phyloP scores from a whole-genome alignment of 2,113 vertebrate genomes.

The Phrynosoma blainvillii region DNA sequence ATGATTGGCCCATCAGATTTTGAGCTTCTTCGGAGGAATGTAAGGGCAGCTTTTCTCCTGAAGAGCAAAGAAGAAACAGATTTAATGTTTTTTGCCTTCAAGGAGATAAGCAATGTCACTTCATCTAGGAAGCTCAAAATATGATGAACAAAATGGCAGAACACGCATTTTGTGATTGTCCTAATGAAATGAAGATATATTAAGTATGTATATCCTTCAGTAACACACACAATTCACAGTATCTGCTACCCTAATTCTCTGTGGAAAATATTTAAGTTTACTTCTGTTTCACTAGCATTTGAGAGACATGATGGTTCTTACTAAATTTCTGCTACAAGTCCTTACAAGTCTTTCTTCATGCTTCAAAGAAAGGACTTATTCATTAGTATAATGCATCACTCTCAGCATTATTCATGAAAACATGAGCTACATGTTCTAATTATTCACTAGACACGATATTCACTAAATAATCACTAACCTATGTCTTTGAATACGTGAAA shows the following conservation, averaged over 20 bases:
- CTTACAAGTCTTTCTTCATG: fast-evolving
- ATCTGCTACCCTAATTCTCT: slow-evolving; percentile 27
- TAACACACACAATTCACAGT: slow-evolving; percentile 3
- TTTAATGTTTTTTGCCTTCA: slow-evolving; percentile 83
- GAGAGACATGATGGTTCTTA: not conserved
- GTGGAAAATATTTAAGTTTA: not conserved
- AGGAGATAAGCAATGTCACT: slow-evolving; percentile 84
- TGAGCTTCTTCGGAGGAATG: slow-evolving; percentile 90
- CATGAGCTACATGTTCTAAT: not conserved
- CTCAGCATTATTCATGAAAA: not conserved
- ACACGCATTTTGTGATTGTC: slow-evolving; percentile 45
- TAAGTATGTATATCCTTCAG: slow-evolving; percentile 20
- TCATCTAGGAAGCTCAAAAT: slow-evolving; percentile 86
- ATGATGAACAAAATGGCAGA: slow-evolving; percentile 72
- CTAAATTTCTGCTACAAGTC: fast-evolving
- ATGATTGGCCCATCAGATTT: slow-evolving; percentile 87
- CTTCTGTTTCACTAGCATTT: not conserved
- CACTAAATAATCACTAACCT: not conserved
- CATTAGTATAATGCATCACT: fast-evolving
- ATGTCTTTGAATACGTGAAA: fast-evolving
- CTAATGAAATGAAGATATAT: slow-evolving; percentile 32
- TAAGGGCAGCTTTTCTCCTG: slow-evolving; percentile 89
- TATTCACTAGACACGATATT: not conserved
- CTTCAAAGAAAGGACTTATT: not conserved
- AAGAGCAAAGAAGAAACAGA: slow-evolving; percentile 86